phyloP scores from a whole-genome alignment of 1,140 invertebrate genomes.

The Samia ricini region DNA sequence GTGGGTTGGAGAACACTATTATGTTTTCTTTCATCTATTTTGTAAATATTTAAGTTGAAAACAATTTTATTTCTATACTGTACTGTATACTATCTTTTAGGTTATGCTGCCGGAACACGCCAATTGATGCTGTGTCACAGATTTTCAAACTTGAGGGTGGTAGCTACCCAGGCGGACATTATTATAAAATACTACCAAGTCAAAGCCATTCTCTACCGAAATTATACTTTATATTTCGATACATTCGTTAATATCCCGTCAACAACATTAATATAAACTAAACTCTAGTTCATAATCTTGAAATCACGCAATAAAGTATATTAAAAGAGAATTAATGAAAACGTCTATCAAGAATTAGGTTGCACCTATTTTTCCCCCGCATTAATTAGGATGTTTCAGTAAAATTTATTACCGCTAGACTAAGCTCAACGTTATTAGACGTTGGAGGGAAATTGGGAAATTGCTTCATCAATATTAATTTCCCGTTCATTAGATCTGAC shows the following conservation, averaged over 20 bases:
- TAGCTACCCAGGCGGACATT: too few relatives aligned
- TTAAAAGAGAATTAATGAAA: not conserved
- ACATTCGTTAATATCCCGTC: too few relatives aligned
- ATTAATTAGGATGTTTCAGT: not conserved
- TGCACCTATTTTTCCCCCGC: not conserved
- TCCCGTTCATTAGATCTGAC: not conserved
- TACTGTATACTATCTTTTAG: too few relatives aligned
- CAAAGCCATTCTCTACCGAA: too few relatives aligned
- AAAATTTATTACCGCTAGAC: not conserved
- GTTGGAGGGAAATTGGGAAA: not conserved
- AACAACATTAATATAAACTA: not conserved
- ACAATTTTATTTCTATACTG: too few relatives aligned
- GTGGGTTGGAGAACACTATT: not conserved
- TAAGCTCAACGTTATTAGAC: not conserved
- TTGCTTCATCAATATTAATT: slow-evolving; percentile 1
- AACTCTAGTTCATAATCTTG: not conserved
- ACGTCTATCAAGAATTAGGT: not conserved
- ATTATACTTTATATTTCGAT: too few relatives aligned
- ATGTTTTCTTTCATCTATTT: too few relatives aligned
- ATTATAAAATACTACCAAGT: too few relatives aligned
- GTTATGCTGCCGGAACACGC: too few relatives aligned
- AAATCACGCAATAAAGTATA: not conserved
- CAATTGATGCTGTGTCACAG: too few relatives aligned
- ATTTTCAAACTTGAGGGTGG: too few relatives aligned
- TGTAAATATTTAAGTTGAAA: too few relatives aligned